A percentile compares a stretch with the other conserved stretches of the same genome.
These are phyloP conservation scores for Parelbella ahira DNA, from an alignment of 2,888 invertebrate genomes.

Conservation along the genomic window DNA sequence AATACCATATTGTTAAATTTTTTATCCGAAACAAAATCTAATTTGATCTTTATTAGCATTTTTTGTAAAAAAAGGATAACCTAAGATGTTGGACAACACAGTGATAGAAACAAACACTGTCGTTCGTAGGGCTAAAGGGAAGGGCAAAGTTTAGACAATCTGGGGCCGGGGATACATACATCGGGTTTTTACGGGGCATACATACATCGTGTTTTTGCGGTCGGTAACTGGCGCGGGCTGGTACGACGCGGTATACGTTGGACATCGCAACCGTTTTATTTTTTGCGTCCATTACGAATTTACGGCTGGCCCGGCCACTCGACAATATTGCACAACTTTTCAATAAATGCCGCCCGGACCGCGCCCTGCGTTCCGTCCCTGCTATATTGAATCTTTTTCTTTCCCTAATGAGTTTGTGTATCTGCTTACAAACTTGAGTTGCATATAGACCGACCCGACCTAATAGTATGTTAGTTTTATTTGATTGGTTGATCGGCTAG, in stretches of 20 bases:
- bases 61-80: no score
- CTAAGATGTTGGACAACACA: no score
- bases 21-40: no score
- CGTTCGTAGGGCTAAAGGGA: no score
- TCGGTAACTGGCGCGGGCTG: conserved; percentile 59
- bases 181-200: no score
- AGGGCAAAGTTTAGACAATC: conserved; percentile 12
- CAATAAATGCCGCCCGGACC: conserved; percentile 72
- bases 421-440: conserved; percentile 31
- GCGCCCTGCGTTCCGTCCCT: conserved; percentile 54
- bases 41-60: no score
- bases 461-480: no score
- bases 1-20: no score
- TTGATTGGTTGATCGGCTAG: no score
- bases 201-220: conserved; percentile 56
- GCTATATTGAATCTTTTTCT: conserved; percentile 76
- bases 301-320: conserved; percentile 71
- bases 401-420: conserved; percentile 55
- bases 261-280: conserved; percentile 61
- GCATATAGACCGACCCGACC: no score
- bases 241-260: conserved; percentile 47
- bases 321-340: conserved; percentile 80
- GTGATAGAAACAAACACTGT: no score
- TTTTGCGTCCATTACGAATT: conserved; percentile 79
- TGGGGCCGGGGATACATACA: conserved; percentile 41